Evolutionary conservation across 2,113 vertebrate genomes (phyloP).

Genomic region (Calypte anna): DNA sequence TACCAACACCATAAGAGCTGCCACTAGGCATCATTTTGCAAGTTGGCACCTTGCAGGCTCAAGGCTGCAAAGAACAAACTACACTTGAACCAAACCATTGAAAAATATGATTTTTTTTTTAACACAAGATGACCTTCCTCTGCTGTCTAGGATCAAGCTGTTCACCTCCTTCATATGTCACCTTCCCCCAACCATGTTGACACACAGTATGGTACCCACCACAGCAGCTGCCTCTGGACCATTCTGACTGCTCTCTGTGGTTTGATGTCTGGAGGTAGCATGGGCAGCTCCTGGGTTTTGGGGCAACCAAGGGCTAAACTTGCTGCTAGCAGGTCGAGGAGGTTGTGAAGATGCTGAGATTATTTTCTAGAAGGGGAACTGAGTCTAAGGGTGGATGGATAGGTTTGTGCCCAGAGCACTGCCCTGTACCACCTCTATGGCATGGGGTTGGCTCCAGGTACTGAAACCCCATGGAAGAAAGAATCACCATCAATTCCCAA

Average conservation of each 20-base stretch:
- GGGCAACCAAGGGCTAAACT: neutral
- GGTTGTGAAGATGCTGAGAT: neutral
- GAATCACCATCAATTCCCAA: neutral
- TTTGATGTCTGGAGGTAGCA: neutral
- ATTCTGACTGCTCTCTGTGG: fast-evolving
- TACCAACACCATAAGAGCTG: neutral
- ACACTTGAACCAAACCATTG: neutral
- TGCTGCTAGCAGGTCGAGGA: neutral
- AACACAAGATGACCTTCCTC: fast-evolving
- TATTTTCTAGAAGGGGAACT: neutral
- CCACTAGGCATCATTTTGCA: fast-evolving
- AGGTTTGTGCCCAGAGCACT: fast-evolving
- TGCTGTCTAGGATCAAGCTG: fast-evolving
- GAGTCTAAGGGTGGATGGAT: neutral
- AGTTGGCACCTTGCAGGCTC: neutral
- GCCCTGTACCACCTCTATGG: neutral
- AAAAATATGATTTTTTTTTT: neutral
- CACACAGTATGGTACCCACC: fast-evolving
- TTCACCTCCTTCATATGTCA: neutral
- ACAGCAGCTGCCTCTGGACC: neutral
- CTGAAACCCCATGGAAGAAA: neutral
- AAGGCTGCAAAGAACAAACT: neutral
- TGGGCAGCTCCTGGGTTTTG: neutral
- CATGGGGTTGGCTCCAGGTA: fast-evolving
- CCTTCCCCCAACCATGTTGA: fast-evolving